These are phyloP conservation scores for Heloderma charlesbogerti DNA, from an alignment of 2,113 vertebrate genomes.

Conservation along the genomic window DNA sequence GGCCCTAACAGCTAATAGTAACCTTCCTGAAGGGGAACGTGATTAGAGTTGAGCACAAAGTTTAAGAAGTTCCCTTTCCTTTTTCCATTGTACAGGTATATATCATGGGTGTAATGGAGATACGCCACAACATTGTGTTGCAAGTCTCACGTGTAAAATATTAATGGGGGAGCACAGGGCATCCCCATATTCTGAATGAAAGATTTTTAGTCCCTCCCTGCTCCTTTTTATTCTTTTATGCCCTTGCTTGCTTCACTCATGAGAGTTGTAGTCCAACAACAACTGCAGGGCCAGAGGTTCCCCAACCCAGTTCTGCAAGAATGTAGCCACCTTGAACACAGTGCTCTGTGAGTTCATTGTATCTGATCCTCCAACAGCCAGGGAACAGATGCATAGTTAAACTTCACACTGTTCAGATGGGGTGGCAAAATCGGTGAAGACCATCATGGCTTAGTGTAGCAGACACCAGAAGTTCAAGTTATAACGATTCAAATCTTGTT, in stretches of 20 bases:
- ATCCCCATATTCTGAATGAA: rapidly evolving
- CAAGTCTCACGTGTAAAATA: too few species aligned
- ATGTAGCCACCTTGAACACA: background rate
- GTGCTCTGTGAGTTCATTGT: constrained; percentile 1
- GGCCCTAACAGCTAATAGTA: too few species aligned
- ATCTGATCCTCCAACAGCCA: background rate
- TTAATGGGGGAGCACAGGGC: constrained; percentile 28
- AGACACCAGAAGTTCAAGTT: constrained; percentile 43
- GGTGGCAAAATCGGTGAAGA: background rate
- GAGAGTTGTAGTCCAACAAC: background rate
- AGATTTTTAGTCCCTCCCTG: background rate
- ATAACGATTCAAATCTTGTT: constrained; percentile 42
- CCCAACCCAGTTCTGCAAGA: too few species aligned
- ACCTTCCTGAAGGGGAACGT: too few species aligned
- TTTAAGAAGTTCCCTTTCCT: too few species aligned
- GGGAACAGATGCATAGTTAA: background rate
- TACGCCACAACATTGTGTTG: too few species aligned
- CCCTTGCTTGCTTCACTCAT: background rate
- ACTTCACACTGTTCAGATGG: background rate
- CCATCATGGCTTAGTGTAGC: constrained; percentile 11
- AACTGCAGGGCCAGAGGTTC: too few species aligned
- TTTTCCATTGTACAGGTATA: too few species aligned
- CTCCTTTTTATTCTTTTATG: constrained; percentile 8
- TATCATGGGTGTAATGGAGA: too few species aligned
- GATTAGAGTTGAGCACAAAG: too few species aligned